Percentiles rank a stretch among this genome's conserved stretches.
Conservation (phyloP, 2,113 vertebrate species). For the Genyomyrus donnyi region DNA sequence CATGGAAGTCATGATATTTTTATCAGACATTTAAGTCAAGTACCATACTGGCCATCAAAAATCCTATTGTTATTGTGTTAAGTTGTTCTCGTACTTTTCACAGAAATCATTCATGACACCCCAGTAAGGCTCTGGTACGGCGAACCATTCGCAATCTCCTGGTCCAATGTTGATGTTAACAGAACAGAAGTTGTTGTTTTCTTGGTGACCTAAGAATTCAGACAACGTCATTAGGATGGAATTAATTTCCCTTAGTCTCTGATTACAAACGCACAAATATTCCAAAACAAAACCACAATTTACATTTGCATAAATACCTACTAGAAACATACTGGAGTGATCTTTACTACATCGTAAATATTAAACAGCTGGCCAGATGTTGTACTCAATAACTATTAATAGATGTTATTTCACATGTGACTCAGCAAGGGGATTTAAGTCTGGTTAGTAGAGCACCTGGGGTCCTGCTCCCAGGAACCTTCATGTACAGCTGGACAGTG, state of each 20-base stretch:
- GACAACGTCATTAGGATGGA: not conserved
- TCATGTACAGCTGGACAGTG: conserved; percentile 97
- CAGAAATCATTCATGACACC: conserved; percentile 96
- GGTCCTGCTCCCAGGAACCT: conserved; percentile 92
- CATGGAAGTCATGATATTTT: not conserved
- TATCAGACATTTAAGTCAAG: conserved; percentile 16
- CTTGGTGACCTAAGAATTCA: conserved; percentile 79
- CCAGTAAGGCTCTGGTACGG: conserved; percentile 95
- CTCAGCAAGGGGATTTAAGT: not conserved
- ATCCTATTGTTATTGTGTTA: not conserved
- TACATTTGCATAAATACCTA: not conserved
- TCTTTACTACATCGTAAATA: not conserved
- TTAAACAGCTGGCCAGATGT: not conserved
- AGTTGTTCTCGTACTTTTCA: conserved; percentile 74
- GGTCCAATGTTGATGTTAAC: conserved; percentile 98
- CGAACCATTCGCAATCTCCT: conserved; percentile 98
- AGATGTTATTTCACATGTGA: not conserved
- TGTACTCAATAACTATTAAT: not conserved
- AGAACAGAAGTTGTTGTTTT: conserved; percentile 98
- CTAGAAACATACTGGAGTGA: not conserved
- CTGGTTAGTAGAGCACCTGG: conserved; percentile 63
- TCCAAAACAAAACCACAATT: not conserved
- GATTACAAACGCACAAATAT: not conserved
- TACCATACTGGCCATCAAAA: conserved; percentile 19
- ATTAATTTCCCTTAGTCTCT: not conserved